A percentile compares a stretch with the other conserved stretches of the same genome.
Evolutionary conservation across 1,140 invertebrate species (phyloP).

Genomic region (Polyergus mexicanus): DNA sequence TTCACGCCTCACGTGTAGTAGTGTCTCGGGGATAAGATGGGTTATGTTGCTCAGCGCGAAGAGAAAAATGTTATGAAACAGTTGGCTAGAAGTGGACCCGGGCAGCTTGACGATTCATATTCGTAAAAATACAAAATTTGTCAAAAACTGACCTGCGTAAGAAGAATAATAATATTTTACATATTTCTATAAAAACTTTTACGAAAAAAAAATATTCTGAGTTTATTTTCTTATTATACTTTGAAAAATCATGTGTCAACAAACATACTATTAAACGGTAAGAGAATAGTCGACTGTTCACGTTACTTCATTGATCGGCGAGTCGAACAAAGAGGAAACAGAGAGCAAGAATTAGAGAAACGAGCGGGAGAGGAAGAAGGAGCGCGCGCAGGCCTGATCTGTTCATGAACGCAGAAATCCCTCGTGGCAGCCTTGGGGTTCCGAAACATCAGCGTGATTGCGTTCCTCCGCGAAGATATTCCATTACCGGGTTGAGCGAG

Average conservation of each 20-base stretch:
- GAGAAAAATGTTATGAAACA: constrained; percentile 46
- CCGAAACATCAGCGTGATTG: constrained; percentile 86
- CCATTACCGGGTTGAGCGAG: constrained; percentile 81
- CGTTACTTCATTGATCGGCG: constrained; percentile 55
- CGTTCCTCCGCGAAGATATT: constrained; percentile 85
- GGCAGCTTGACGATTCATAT: constrained; percentile 28
- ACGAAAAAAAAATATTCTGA: not conserved
- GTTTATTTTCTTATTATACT: not conserved
- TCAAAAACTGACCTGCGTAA: not conserved
- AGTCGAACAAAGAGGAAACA: not conserved
- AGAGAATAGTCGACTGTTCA: constrained; percentile 14
- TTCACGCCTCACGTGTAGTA: constrained; percentile 51
- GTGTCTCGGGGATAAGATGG: constrained; percentile 32
- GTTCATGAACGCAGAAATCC: constrained; percentile 85
- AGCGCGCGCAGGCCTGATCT: constrained; percentile 84
- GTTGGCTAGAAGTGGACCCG: not conserved
- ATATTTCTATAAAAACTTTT: not conserved
- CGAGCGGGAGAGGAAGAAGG: constrained; percentile 65
- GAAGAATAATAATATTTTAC: not conserved
- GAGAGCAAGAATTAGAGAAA: constrained; percentile 72
- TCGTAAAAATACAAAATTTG: constrained; percentile 30
- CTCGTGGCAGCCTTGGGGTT: constrained; percentile 85
- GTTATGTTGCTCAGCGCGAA: constrained; percentile 57
- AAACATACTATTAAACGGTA: not conserved
- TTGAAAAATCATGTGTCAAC: not conserved